phyloP scores from a whole-genome alignment of 2,113 vertebrate genomes.

The Solenodon paradoxus region DNA sequence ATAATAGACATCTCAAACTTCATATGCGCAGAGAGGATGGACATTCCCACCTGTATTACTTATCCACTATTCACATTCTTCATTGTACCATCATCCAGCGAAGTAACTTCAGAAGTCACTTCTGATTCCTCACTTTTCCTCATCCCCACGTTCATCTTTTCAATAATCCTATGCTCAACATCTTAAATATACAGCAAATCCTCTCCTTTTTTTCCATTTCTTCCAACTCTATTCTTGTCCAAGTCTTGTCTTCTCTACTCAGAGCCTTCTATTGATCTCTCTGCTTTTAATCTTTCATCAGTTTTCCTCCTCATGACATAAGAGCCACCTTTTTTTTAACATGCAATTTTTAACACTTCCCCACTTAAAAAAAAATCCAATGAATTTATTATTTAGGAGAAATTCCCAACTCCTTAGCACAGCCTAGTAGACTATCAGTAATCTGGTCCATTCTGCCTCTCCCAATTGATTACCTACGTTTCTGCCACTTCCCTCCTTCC shows the following conservation, averaged over 20 bases:
- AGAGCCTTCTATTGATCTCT: not conserved
- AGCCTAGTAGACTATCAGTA: not conserved
- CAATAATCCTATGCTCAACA: not conserved
- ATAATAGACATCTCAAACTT: not conserved
- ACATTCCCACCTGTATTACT: not conserved
- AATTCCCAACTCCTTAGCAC: not conserved
- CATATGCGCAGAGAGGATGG: not conserved
- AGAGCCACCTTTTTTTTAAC: not conserved
- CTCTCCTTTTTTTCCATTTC: no score
- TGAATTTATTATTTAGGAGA: not conserved
- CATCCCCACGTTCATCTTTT: not conserved
- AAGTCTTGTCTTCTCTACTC: not conserved
- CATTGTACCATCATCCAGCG: not conserved
- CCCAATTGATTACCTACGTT: not conserved
- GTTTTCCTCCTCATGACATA: not conserved
- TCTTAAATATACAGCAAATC: not conserved
- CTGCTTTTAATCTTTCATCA: not conserved
- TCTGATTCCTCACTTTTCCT: not conserved
- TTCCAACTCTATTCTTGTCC: not conserved
- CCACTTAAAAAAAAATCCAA: not conserved
- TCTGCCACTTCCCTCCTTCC: not conserved
- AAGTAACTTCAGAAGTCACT: not conserved
- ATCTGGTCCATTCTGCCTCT: not conserved
- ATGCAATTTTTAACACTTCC: not conserved
- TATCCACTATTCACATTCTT: not conserved